Conservation (phyloP, 2,797 vertebrate species). For the Labeo calbasu region DNA sequence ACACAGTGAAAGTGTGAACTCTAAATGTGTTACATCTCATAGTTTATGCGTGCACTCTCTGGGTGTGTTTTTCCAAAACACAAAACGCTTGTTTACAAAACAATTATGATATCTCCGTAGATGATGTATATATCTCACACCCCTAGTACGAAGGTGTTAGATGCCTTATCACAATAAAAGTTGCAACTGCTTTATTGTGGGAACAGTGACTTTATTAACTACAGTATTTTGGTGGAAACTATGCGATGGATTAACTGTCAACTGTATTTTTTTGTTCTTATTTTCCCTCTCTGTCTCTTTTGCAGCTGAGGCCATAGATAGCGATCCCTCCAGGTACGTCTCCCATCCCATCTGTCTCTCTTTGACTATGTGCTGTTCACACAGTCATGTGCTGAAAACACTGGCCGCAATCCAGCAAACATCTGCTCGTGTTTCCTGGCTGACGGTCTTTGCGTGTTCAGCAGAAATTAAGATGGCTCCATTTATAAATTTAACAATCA, state of each 20-base stretch:
- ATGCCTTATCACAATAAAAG: not conserved
- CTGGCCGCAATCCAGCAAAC: slow-evolving; percentile 43
- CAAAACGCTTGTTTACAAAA: too few species aligned
- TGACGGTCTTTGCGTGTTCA: slow-evolving; percentile 26
- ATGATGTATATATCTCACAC: too few species aligned
- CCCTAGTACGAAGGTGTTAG: not conserved
- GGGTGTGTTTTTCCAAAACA: too few species aligned
- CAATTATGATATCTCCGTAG: too few species aligned
- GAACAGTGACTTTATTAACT: not conserved
- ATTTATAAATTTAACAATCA: not conserved
- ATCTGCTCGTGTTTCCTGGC: slow-evolving; percentile 40
- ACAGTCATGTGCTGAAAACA: slow-evolving; percentile 46
- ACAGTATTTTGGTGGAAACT: not conserved
- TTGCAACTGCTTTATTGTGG: not conserved
- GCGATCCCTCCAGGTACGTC: slow-evolving; percentile 81
- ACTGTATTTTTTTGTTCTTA: slow-evolving; percentile 28
- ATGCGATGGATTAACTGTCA: not conserved
- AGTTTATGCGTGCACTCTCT: too few species aligned
- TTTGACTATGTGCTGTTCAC: slow-evolving; percentile 38
- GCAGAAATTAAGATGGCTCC: slow-evolving; percentile 14
- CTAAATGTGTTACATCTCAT: too few species aligned
- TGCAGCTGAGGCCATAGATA: slow-evolving; percentile 81
- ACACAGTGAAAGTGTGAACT: too few species aligned
- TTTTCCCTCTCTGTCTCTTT: slow-evolving; percentile 42
- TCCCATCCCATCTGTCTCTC: slow-evolving; percentile 34